Conservation (phyloP, 2,888 invertebrate genomes). For the Synergus gifuensis region DNA sequence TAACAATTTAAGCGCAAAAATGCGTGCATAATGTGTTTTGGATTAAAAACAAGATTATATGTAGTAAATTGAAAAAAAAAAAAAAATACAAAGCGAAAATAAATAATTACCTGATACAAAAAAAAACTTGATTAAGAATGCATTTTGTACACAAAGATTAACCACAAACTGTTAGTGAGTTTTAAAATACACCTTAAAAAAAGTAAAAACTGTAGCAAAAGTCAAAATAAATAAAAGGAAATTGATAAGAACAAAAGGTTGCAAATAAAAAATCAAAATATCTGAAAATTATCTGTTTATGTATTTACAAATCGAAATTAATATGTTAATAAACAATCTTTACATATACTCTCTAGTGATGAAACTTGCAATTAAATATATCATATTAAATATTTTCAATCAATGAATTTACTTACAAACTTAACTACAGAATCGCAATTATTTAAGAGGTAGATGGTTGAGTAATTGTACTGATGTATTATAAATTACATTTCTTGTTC, state of each 20-base stretch:
- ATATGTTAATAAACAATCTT: constrained; percentile 42
- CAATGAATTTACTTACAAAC: constrained; percentile 9
- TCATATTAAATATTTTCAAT: not conserved
- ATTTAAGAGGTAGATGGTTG: constrained; percentile 29
- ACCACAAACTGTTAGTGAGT: not conserved
- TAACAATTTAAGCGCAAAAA: constrained; percentile 8
- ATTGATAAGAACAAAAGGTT: constrained; percentile 46
- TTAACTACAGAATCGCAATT: not conserved
- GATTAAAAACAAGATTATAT: not conserved
- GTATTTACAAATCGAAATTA: constrained; percentile 60
- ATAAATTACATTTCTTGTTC: not conserved
- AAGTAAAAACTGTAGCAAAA: constrained; percentile 1
- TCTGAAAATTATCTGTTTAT: constrained; percentile 61
- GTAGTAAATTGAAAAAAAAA: constrained; percentile 31
- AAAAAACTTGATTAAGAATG: constrained; percentile 38
- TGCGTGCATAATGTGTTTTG: constrained; percentile 7
- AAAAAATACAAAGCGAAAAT: constrained; percentile 45
- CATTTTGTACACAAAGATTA: not conserved
- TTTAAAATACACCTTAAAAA: not conserved
- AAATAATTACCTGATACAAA: constrained; percentile 46
- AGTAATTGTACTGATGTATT: not conserved
- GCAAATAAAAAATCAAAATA: constrained; percentile 57
- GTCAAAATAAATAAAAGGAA: not conserved
- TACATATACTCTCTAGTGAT: constrained; percentile 3
- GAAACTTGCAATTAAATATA: constrained; percentile 18